Evolutionary conservation across 2,113 vertebrate genomes (phyloP), one percentile per base, ranked within the genome.

Genomic region (Micronycteris hirsuta): DNA sequence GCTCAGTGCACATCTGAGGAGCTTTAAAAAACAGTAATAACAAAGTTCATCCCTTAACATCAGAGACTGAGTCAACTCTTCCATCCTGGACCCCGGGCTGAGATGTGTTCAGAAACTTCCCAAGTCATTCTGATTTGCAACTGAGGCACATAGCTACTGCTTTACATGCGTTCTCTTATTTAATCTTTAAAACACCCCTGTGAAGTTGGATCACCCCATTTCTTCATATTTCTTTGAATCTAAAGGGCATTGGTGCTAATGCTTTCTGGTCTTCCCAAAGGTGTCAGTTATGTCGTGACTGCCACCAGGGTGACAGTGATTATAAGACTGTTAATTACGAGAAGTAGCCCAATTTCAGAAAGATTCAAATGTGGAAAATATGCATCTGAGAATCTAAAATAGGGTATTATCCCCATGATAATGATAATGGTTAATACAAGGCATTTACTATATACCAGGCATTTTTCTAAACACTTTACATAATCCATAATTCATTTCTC

Each of bases 341-440:
- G 47, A 92, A 76, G 22, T 28, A 76, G 58, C 56, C 86, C 63
- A 65, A 9, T 83, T 94, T 81, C 52, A 85, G 58, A 96, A 91
- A 83, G 28, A 56, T 67, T 81, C 77, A 84, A 49, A 87, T 88
- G 41, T 93, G 31, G 71, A 90, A 96, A 93, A 22, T 49, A 15
- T 0, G 10, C 45, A 68, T 85, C 54, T 52, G 85, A 68, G 36
- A 91, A 65, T 74, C 36, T 86, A 70, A 86, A 67, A 81, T 67
- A 43, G 22, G 14, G 4, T 83, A 45, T 86, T 81, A 31, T n/a
- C 19, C 19, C 26, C 58, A 33, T 38, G 14, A 10, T 82, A 70
- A 47, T 47, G 28, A 63, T 33, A 52, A 8, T 84, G n/a, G 28
- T 58, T 71, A 82, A 9, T 91, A 70, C 7, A 31, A 73, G 89